Percentiles rank a stretch among this genome's conserved stretches.
Evolutionary conservation across 2,888 invertebrate genomes (phyloP).

Genomic region (Schrankia costaestrigalis): DNA sequence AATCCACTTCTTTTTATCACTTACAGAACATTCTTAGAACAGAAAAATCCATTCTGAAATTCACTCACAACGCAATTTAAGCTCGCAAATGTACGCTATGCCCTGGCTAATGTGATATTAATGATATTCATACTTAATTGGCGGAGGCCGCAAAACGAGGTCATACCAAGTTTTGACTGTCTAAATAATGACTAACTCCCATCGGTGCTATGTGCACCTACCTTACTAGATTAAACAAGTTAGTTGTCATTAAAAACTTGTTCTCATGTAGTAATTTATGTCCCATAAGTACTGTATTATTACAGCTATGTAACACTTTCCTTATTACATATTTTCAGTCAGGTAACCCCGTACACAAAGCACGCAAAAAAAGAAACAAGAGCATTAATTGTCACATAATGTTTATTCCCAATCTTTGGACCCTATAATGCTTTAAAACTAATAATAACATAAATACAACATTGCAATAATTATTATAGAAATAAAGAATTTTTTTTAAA

Average conservation of each 20-base stretch:
- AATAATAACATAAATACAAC: conserved; percentile 79
- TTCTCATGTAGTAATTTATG: conserved; percentile 17
- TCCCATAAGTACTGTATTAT: neutral
- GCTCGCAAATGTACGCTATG: conserved; percentile 30
- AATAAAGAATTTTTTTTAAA: conserved; percentile 51
- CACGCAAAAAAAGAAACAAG: conserved; percentile 56
- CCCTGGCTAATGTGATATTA: conserved; percentile 63
- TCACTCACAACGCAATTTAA: conserved; percentile 41
- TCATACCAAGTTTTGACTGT: conserved; percentile 58
- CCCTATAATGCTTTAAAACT: conserved; percentile 87
- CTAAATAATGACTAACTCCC: conserved; percentile 63
- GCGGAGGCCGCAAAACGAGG: conserved; percentile 52
- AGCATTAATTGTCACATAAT: conserved; percentile 78
- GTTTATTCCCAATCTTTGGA: conserved; percentile 87
- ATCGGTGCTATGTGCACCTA: conserved; percentile 28
- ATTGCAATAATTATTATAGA: conserved; percentile 65
- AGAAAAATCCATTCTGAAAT: conserved; percentile 29
- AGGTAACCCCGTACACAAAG: too few species aligned
- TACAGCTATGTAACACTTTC: too few species aligned
- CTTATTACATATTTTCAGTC: too few species aligned
- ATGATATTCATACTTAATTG: conserved; percentile 64
- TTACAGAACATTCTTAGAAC: conserved; percentile 16
- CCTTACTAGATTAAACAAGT: conserved; percentile 32
- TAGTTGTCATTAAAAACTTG: conserved; percentile 32
- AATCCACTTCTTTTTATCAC: too few species aligned